Evolutionary conservation across 1,140 invertebrate species (phyloP).

Genomic region (Andricus grossulariae): DNA sequence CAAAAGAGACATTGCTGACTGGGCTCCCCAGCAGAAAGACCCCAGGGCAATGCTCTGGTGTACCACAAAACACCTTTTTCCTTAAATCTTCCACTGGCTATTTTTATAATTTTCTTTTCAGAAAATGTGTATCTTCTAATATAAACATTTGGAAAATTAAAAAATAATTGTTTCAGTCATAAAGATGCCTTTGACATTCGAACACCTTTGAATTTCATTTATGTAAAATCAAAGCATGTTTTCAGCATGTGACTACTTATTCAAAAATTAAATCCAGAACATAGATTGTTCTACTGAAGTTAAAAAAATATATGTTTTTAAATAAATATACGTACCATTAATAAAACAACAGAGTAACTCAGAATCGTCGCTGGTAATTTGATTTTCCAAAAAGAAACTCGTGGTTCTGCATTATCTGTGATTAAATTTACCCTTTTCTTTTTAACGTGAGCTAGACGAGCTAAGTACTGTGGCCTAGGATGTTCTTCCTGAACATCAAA

Average conservation of each 20-base stretch:
- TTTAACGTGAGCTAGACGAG: constrained; percentile 84
- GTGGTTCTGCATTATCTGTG: constrained; percentile 90
- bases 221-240: no score
- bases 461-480: constrained; percentile 88
- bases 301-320: not conserved
- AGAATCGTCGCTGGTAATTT: constrained; percentile 88
- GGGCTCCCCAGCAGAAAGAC: no score
- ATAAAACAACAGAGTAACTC: constrained; percentile 88
- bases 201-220: no score
- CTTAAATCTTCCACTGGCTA: no score
- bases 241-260: no score
- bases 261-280: no score
- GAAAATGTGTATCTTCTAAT: not conserved
- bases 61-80: no score
- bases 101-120: not conserved
- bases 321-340: constrained; percentile 78
- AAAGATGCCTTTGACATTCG: no score
- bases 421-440: constrained; percentile 74
- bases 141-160: not conserved
- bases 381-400: constrained; percentile 79
- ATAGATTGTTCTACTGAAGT: not conserved
- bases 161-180: no score
- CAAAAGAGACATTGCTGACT: no score
- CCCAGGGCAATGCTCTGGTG: no score
- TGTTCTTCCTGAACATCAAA: constrained; percentile 92